Evolutionary conservation across 2,113 vertebrate genomes (phyloP).

Genomic region (Leucopsar rothschildi): DNA sequence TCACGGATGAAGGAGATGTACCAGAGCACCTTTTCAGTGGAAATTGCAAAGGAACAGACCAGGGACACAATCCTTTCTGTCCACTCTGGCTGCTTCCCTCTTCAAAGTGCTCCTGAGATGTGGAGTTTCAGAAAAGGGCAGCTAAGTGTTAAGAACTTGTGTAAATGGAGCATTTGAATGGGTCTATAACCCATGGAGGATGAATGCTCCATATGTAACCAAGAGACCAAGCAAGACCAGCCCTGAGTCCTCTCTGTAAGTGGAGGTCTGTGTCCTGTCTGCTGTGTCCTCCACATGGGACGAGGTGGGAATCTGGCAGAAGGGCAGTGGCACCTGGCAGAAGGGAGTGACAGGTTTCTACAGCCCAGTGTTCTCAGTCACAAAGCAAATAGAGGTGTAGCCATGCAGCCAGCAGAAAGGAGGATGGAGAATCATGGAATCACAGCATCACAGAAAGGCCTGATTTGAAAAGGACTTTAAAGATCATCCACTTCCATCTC

Average conservation of each 20-base stretch:
- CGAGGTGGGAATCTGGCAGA: neutral
- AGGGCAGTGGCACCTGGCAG: neutral
- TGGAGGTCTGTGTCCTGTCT: neutral
- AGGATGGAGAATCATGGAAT: neutral
- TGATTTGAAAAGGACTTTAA: neutral
- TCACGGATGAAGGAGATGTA: neutral
- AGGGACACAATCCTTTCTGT: neutral
- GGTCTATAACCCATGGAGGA: neutral
- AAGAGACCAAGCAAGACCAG: accelerated
- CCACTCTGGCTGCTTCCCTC: neutral
- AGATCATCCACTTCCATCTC: neutral
- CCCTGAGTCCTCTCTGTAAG: neutral
- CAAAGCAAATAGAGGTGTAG: neutral
- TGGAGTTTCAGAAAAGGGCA: neutral
- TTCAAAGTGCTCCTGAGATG: neutral
- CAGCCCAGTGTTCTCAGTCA: neutral
- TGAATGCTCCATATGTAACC: neutral
- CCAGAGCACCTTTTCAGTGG: neutral
- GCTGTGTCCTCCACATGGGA: neutral
- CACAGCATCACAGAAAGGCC: neutral
- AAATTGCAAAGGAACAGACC: neutral
- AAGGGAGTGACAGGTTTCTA: neutral
- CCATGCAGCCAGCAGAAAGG: neutral
- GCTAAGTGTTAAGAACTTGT: neutral
- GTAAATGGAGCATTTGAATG: neutral